Evolutionary conservation across 1,140 invertebrate genomes (phyloP), one percentile per base, ranked within the genome.

Genomic region (Chionoecetes opilio): DNA sequence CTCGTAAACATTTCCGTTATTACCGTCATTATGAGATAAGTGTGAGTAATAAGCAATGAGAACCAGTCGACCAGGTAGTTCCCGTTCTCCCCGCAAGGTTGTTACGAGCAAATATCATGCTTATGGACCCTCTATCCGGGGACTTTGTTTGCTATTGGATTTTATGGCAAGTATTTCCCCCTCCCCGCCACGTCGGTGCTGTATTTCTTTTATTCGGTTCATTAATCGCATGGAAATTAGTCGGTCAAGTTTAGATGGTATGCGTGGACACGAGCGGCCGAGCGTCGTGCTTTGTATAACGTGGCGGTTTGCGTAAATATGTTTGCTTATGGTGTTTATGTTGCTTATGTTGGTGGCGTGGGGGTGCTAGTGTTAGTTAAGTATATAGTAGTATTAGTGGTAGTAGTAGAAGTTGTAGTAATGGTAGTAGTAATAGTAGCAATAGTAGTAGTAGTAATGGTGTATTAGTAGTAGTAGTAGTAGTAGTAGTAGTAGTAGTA

Each of bases 121-220:
- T 75, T 75, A 75, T 75, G n/a, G 63, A 75, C 21, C n/a, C 63
- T 75, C n/a, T 26, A 26, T 26, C 21, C 9, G 1, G 26, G 63
- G 63, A 75, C 63, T 75, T 75, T 75, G 63, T 75, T 75, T 75
- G 63, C 63, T 75, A n/a, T 75, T 75, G 63, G n/a, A n/a, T 75
- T 75, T 75, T 75, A 75, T 75, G 63, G 21, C 63, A 26, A n/a
- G 63, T 75, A n/a, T 75, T 75, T 75, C n/a, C 63, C 63, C 63
- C 63, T 75, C 63, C 63, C 1, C 63, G 21, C n/a, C 63, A 21
- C 63, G 63, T 75, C 63, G 5, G 21, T 21, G 63, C 3, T 75
- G 63, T 21, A 21, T 21, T 75, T n/a, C 21, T 21, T 26, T 75
- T 75, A 75, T 75, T 75, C n/a, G 21, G 63, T 75, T 75, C 63